Evolutionary conservation across 1,140 invertebrate species (phyloP), one percentile per base, ranked within the genome.

Genomic region (Drosophila biarmipes): DNA sequence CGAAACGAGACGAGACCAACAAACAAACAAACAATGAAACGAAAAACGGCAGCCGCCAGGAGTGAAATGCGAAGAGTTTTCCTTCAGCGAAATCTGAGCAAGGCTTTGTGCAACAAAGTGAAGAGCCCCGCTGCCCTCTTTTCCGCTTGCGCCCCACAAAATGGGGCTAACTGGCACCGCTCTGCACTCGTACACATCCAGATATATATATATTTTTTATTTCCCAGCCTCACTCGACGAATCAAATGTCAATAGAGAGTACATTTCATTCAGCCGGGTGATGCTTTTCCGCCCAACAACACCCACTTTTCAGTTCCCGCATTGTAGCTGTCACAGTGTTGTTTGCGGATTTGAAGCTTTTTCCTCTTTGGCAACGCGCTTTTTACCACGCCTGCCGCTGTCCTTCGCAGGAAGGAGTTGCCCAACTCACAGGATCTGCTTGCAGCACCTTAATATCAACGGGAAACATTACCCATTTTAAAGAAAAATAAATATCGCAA

Each of bases 161-260:
- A 57, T 37, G 29, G 43, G 53, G 72, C 49, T 55, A 77, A 54
- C 53, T 46, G 57, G 51, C 48, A 29, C 55, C 59, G 27, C 31
- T 64, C 40, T 62, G 54, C 53, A 34, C 37, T 24, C n/a, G 40
- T 46, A 27, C 52, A 69, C 63, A 69, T 54, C 42, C 45, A 43
- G 54, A 34, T 29, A 52, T 49, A 55, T 37, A 29, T 56, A 57
- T 57, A 38, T 69, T 69, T 61, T 69, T 71, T 71, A 52, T 52
- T 62, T 37, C 12, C 54, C 21, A 24, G 10, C 58, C 10, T 19
- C 19, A 34, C 37, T 34, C 31, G 10, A 17, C 68, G 84, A 80
- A 89, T 89, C 84, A 89, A 89, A 89, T 89, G 84, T 89, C 84
- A 89, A 89, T 89, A 89, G 76, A 89, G 84, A 89, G 84, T 89